A percentile compares a stretch with the other conserved stretches of the same genome.
Conservation (phyloP, 2,113 vertebrate genomes). For the Rhea pennata region DNA sequence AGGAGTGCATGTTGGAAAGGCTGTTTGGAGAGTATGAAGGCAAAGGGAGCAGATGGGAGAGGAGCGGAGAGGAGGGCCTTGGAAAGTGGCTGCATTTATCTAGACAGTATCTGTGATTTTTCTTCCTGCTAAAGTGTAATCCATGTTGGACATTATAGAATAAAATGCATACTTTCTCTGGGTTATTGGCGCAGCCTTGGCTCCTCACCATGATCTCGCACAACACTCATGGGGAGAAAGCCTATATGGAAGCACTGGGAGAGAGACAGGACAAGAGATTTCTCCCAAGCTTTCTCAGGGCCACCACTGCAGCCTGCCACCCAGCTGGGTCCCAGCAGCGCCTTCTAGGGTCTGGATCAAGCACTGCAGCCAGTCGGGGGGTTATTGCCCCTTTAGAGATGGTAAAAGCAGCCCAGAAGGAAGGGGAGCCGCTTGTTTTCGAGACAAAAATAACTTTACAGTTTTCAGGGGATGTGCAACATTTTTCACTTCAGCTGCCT, state of each 20-base stretch:
- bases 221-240: not conserved
- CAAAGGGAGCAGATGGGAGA: not conserved
- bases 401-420: not conserved
- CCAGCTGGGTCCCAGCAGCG: not conserved
- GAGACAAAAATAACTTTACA: not conserved
- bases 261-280: not conserved
- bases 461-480: not conserved
- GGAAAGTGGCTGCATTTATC: not conserved
- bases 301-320: not conserved
- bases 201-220: not conserved
- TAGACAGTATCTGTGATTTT: not conserved
- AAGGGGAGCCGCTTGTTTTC: not conserved
- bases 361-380: fast-evolving
- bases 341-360: not conserved
- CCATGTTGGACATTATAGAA: not conserved
- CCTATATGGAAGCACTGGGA: not conserved
- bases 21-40: not conserved
- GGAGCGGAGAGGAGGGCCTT: not conserved
- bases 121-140: not conserved
- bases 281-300: not conserved
- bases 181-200: not conserved
- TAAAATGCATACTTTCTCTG: not conserved
- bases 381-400: not conserved
- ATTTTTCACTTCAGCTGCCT: not conserved
- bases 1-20: not conserved